These are phyloP conservation scores for Campylomormyrus tamandua DNA, from an alignment of 2,113 vertebrate species.

Conservation along the genomic window DNA sequence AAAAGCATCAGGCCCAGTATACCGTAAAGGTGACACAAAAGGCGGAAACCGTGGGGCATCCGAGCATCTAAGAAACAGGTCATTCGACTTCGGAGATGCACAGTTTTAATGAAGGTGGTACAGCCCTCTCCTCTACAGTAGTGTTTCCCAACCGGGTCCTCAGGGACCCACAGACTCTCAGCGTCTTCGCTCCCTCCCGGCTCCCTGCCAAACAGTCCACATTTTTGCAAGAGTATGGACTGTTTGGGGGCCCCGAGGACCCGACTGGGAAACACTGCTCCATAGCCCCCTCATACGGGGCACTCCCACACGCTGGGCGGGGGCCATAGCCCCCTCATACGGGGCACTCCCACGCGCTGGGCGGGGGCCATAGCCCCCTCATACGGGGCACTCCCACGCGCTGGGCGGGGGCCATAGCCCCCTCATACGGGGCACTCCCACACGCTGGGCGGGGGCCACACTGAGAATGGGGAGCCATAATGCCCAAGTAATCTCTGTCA, in stretches of 20 bases:
- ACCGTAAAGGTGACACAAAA: not conserved
- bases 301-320: not conserved
- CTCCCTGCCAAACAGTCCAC: not conserved
- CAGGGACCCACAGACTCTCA: not conserved
- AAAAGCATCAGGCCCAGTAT: not conserved
- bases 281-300: not conserved
- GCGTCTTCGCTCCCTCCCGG: not conserved
- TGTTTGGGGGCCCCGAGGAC: not conserved
- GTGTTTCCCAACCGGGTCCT: not conserved
- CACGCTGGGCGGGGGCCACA: not conserved
- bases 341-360: not conserved
- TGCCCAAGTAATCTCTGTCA: not conserved
- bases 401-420: too few species aligned
- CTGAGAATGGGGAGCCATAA: not conserved
- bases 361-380: too few species aligned
- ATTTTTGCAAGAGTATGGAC: not conserved
- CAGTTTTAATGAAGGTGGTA: not conserved
- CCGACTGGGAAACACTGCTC: not conserved
- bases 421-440: not conserved
- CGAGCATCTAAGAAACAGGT: not conserved
- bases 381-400: not conserved
- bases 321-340: too few species aligned
- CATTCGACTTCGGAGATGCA: not conserved
- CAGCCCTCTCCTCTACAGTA: not conserved
- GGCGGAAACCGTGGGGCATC: not conserved